Base-by-base conservation (phyloP, 2,888 invertebrate genomes). In the Bellardia bayeri region DNA sequence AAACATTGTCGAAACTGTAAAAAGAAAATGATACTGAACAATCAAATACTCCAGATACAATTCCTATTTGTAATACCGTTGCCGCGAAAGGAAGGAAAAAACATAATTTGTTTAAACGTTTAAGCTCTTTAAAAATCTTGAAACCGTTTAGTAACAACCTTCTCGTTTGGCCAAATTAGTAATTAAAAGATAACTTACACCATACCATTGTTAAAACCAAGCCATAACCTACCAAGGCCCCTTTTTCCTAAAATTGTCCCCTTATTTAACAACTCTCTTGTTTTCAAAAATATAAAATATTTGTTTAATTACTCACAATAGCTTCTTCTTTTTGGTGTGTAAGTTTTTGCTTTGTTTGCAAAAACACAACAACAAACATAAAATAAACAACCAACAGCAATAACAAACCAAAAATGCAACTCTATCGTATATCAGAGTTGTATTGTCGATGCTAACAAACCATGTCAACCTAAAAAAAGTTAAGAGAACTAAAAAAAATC, bases 241-340 rank as follows among this genome's bases (percentile, higher is more conserved):
- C 66, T 45, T 30, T 42, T 40, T 3, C 0, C 0, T 2, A 40
- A 64, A 37, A 5, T 11, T 37, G 7, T 16, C 9, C 40, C 51
- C 51, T 51, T 13, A 14, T 6, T 13, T 51, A 4, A 30, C 5
- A 30, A 68, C 49, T 45, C 13, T 49, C 71, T 51, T 54, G 49
- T 78, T 8, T 11, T 66, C 3, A 23, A 56, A 66, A 58, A 78
- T 51, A 85, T 85, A 68, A 87, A 87, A 87, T 85, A 87, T 87
- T 85, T 87, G 87, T 85, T 87, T 87, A 87, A 87, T 87, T 87
- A 87, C 87, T 87, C 87, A 87, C 85, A 79, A 79, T 58, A 88
- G 88, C 88, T 88, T 83, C 88, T 86, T 51, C 83, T 68, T 56
- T 86, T 84, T 78, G 64, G 6, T 75, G 68, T 66, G 16, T 42